Evolutionary conservation across 2,113 vertebrate species (phyloP), one percentile per base, ranked within the genome.

Genomic region (Seriola quinqueradiata): DNA sequence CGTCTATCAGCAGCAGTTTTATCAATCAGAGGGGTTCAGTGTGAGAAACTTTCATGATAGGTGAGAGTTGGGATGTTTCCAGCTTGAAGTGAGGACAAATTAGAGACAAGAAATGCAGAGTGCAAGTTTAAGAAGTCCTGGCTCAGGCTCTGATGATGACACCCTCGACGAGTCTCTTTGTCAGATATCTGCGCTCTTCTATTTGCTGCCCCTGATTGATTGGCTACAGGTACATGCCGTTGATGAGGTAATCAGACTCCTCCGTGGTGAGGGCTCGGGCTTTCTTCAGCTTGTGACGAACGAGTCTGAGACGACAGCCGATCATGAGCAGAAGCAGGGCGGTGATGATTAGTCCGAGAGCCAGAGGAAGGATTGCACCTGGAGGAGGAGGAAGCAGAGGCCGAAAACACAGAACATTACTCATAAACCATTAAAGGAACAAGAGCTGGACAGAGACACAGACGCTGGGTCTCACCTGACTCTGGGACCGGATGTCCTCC

Each of bases 181-280:
- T 69, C 46, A 2, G 59, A 57, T 54, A 59, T 66, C 16, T 11
- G 25, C 1, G 1, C 1, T 40, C 28, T 77, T 40, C 72, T 44
- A 3, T 58, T 73, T 38, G n/a, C 66, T 12, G 19, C 60, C 13
- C 8, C 13, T 4, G 19, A 4, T 36, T 66, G 60, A 54, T 32
- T 19, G 64, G 66, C 94, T 95, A 99, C 72, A 99, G 95, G 93
- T 99, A 99, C 98, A 99, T 99, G 96, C 98, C 98, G 48, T 99
- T 99, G 92, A 99, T 99, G 95, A 99, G 97, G 95, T 99, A 99
- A 95, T 99, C 98, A 0, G 98, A 99, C 90, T 99, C 98, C 94
- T 99, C 98, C 0, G 97, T 99, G 70, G 96, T 98, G 84, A 99
- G 96, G 63, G 98, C 98, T 14, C 97, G 96, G 61, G 97, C 95